Percentiles rank a stretch among this genome's conserved stretches.
Conservation (phyloP, 2,888 invertebrate species). For the Melikaiella ostensackeni region DNA sequence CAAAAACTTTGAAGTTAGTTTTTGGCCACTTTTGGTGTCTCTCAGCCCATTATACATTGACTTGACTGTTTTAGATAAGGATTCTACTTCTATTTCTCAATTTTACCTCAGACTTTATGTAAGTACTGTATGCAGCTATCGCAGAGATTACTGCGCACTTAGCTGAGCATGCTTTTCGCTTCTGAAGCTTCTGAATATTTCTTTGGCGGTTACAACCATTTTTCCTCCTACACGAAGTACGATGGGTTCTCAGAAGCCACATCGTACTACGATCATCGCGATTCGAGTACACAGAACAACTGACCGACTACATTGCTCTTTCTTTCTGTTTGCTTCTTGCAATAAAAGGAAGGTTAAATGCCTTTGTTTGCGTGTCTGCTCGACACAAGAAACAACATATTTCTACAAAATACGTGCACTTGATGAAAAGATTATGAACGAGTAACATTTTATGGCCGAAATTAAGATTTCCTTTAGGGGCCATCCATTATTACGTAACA, state of each 20-base stretch:
- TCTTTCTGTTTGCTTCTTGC: slow-evolving; percentile 9
- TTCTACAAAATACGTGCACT: not conserved
- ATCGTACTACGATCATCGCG: slow-evolving; percentile 15
- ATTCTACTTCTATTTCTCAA: slow-evolving; percentile 3
- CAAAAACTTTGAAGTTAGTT: too few species aligned
- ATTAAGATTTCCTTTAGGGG: not conserved
- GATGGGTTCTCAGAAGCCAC: slow-evolving; percentile 12
- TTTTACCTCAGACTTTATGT: not conserved
- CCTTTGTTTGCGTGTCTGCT: slow-evolving; percentile 28
- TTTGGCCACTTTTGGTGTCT: too few species aligned
- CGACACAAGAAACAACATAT: slow-evolving; percentile 1
- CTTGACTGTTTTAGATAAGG: not conserved
- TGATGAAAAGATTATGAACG: slow-evolving; percentile 14
- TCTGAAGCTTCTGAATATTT: slow-evolving; percentile 28
- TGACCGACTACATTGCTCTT: slow-evolving; percentile 9
- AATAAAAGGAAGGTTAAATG: slow-evolving; percentile 37
- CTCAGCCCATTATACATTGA: too few species aligned
- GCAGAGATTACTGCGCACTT: slow-evolving; percentile 13
- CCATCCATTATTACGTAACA: too few species aligned
- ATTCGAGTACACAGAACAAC: slow-evolving; percentile 17
- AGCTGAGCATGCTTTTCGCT: slow-evolving; percentile 24
- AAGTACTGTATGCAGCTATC: not conserved
- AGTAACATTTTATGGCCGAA: slow-evolving; percentile 21
- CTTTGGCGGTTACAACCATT: slow-evolving; percentile 11
- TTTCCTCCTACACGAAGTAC: slow-evolving; percentile 28